These are phyloP conservation scores for Antrozous pallidus DNA, from an alignment of 2,797 vertebrate species.

Conservation along the genomic window DNA sequence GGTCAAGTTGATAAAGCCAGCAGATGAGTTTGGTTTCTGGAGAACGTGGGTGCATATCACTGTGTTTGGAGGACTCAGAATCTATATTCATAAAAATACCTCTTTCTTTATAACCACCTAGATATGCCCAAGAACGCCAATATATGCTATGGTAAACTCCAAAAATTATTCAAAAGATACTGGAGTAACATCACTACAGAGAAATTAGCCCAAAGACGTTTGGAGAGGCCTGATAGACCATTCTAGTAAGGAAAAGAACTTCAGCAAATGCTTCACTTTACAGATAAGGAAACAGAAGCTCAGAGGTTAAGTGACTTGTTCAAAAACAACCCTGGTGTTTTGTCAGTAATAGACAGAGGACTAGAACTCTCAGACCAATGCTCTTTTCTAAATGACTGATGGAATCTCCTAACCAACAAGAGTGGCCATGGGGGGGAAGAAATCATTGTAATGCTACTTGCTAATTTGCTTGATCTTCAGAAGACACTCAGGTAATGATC, in stretches of 20 bases:
- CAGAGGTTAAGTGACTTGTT: not conserved
- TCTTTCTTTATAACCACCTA: not conserved
- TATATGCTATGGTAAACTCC: not conserved
- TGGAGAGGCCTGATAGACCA: not conserved
- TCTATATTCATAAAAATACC: not conserved
- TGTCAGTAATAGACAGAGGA: not conserved
- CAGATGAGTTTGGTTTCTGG: constrained; percentile 26
- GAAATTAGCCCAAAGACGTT: not conserved
- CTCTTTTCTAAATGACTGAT: not conserved
- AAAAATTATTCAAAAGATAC: not conserved
- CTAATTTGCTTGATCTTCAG: not conserved
- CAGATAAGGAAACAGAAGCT: not conserved
- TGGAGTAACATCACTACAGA: not conserved
- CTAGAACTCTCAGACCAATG: not conserved
- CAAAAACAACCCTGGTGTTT: not conserved
- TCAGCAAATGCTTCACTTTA: not conserved
- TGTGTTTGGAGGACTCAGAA: not conserved
- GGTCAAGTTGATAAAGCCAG: constrained; percentile 51
- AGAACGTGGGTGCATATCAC: not conserved
- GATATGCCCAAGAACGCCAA: not conserved
- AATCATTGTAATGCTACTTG: not conserved
- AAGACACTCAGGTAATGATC: not conserved
- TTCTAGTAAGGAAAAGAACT: not conserved
- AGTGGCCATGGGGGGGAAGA: not conserved
- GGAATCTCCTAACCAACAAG: not conserved